Percentiles rank a stretch among this genome's conserved stretches.
Evolutionary conservation across 1,140 invertebrate species (phyloP).

Genomic region (Hirudo medicinalis): DNA sequence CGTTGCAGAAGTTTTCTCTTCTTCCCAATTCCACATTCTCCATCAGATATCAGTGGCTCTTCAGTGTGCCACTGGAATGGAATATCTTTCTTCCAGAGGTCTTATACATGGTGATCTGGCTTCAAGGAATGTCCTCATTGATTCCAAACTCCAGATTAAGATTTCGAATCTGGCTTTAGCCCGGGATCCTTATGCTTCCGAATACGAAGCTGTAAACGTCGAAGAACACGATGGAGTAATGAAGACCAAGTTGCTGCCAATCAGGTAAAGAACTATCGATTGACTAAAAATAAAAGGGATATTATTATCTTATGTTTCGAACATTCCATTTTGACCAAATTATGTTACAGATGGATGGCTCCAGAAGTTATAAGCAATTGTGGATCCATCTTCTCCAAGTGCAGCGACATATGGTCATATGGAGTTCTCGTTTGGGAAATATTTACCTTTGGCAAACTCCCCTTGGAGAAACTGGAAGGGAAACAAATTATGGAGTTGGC

Average conservation of each 20-base stretch:
- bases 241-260: too few relatives aligned
- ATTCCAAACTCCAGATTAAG: conserved; percentile 60
- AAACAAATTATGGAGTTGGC: too few relatives aligned
- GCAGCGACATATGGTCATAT: conserved; percentile 39
- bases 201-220: conserved; percentile 48
- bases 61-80: conserved; percentile 68
- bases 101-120: conserved; percentile 76
- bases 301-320: neutral
- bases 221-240: too few relatives aligned
- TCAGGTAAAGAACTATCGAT: too few relatives aligned
- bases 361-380: conserved; percentile 67
- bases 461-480: conserved; percentile 25
- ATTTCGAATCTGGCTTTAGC: conserved; percentile 65
- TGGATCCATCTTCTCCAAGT: conserved; percentile 45
- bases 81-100: conserved; percentile 59
- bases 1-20: neutral
- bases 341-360: conserved; percentile 61
- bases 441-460: conserved; percentile 35
- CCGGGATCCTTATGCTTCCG: conserved; percentile 68
- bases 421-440: conserved; percentile 40
- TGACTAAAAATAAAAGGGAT: too few relatives aligned
- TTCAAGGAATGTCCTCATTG: conserved; percentile 75
- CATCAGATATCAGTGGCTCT: conserved; percentile 53
- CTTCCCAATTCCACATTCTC: conserved; percentile 33
- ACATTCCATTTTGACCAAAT: neutral